These are phyloP conservation scores for Tenthredo distinguenda DNA, from an alignment of 2,888 invertebrate species.

Conservation along the genomic window DNA sequence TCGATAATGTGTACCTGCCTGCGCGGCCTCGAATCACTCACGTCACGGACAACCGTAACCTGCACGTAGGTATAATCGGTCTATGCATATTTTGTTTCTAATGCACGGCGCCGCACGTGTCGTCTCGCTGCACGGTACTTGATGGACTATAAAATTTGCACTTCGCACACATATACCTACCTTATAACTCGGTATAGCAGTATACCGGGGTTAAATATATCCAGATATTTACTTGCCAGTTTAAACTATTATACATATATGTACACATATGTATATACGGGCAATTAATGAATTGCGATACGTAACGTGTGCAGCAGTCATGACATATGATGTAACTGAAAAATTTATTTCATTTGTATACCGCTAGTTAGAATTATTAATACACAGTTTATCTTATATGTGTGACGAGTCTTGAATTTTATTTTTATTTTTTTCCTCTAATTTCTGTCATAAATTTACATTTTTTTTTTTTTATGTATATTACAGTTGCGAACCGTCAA, in stretches of 20 bases:
- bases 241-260: not conserved
- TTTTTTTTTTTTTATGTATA: not conserved
- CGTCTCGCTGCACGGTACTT: not conserved
- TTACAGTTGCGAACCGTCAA: not conserved
- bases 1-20: not conserved
- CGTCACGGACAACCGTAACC: constrained; percentile 22
- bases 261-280: not conserved
- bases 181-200: not conserved
- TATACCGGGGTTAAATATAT: too few species aligned
- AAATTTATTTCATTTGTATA: not conserved
- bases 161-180: not conserved
- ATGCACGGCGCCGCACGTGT: not conserved
- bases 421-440: not conserved
- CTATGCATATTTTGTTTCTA: not conserved
- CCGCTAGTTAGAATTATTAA: too few species aligned
- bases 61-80: not conserved
- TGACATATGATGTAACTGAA: not conserved
- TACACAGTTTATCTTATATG: not conserved
- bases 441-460: too few species aligned
- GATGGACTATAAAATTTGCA: constrained; percentile 1
- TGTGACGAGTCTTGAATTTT: not conserved
- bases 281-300: not conserved
- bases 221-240: not conserved
- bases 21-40: constrained; percentile 14
- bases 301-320: not conserved